These are phyloP conservation scores for Ceriagrion tenellum DNA, from an alignment of 2,888 invertebrate species.

Conservation along the genomic window DNA sequence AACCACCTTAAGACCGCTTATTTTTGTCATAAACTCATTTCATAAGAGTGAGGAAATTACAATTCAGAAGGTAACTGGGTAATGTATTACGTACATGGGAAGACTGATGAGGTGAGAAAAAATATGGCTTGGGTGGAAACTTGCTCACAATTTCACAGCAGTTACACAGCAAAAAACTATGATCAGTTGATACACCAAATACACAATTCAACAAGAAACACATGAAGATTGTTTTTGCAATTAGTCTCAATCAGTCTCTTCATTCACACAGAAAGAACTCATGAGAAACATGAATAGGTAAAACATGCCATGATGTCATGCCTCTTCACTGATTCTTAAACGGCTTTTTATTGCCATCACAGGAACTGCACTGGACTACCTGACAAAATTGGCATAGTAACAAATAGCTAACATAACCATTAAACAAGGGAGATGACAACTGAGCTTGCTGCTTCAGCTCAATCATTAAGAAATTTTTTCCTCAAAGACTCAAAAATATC, in stretches of 20 bases:
- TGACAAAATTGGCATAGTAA: conserved; percentile 59
- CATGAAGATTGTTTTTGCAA: conserved; percentile 66
- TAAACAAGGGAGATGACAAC: conserved; percentile 54
- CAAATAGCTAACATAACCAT: conserved; percentile 49
- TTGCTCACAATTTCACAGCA: conserved; percentile 68
- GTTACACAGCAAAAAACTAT: conserved; percentile 67
- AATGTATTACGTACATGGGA: conserved; percentile 61
- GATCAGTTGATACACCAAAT: conserved; percentile 66
- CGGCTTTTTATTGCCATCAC: conserved; percentile 64
- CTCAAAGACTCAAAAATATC: conserved; percentile 14
- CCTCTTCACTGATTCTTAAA: conserved; percentile 58
- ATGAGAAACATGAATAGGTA: conserved; percentile 42
- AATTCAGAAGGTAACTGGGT: conserved; percentile 56
- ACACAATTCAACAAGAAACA: conserved; percentile 67
- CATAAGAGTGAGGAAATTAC: conserved; percentile 27
- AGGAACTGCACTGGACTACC: conserved; percentile 67
- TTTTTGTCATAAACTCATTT: conserved; percentile 33
- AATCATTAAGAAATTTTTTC: conserved; percentile 38
- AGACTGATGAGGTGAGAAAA: conserved; percentile 67
- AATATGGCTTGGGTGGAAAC: conserved; percentile 58
- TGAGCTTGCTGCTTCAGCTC: conserved; percentile 59
- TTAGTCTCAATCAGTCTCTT: conserved; percentile 61
- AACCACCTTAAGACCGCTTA: conserved; percentile 44
- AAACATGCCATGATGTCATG: conserved; percentile 33
- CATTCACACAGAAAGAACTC: conserved; percentile 57